Evolutionary conservation across 1,140 invertebrate species (phyloP).

Genomic region (Vanessa tameamea): DNA sequence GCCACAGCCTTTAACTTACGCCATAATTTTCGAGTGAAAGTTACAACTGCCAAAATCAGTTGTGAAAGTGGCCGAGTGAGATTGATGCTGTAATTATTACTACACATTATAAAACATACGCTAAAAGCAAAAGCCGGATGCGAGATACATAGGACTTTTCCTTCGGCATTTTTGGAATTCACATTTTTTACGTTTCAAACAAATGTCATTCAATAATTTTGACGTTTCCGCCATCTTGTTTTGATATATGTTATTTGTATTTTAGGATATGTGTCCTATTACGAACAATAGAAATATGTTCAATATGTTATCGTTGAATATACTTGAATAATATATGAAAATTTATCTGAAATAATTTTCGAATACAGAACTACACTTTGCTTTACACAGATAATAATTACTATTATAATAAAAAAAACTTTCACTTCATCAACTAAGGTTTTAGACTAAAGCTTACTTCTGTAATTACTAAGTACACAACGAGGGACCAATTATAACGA

Average conservation of each 20-base stretch:
- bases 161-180: not conserved
- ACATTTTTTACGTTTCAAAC: not conserved
- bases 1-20: slow-evolving; percentile 35
- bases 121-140: slow-evolving; percentile 75
- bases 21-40: slow-evolving; percentile 62
- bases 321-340: too few species aligned
- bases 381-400: not conserved
- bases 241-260: not conserved
- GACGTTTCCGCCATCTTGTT: not conserved
- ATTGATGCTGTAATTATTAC: slow-evolving; percentile 80
- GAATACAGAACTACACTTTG: not conserved
- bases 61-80: slow-evolving; percentile 73
- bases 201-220: not conserved
- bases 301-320: too few species aligned
- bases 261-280: too few species aligned
- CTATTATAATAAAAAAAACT: not conserved
- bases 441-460: not conserved
- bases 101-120: slow-evolving; percentile 75
- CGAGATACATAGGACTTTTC: not conserved
- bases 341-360: not conserved
- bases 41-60: slow-evolving; percentile 72
- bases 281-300: too few species aligned
- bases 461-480: too few species aligned
- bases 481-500: too few species aligned
- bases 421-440: not conserved